These are phyloP conservation scores for Pelobates fuscus DNA, from an alignment of 2,113 vertebrate genomes.

Conservation along the genomic window DNA sequence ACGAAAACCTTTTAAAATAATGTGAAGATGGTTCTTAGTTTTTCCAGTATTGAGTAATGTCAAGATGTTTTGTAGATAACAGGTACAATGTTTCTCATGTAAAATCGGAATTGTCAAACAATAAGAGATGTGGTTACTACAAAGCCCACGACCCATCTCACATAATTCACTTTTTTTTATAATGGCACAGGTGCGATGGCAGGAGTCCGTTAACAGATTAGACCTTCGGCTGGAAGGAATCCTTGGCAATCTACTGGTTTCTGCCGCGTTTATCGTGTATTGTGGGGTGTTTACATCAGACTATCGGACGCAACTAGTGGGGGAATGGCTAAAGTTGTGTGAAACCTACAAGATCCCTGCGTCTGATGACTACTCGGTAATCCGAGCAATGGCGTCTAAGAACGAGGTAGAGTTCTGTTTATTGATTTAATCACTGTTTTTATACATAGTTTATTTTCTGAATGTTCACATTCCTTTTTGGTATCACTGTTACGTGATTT, in stretches of 20 bases:
- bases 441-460: no score
- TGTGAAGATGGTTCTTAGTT: no score
- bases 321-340: conserved; percentile 43
- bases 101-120: no score
- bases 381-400: conserved; percentile 53
- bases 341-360: conserved; percentile 31
- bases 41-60: no score
- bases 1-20: no score
- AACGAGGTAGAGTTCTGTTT: conserved; percentile 42
- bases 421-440: background rate
- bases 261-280: conserved; percentile 53
- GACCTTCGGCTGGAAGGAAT: conserved; percentile 49
- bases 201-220: conserved; percentile 52
- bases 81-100: no score
- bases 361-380: conserved; percentile 53
- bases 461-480: no score
- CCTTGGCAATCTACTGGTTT: conserved; percentile 50
- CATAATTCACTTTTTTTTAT: no score
- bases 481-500: no score
- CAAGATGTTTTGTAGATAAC: no score
- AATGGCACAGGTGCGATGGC: conserved; percentile 62
- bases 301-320: conserved; percentile 37
- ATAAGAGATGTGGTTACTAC: no score
- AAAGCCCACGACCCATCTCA: no score
- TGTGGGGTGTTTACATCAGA: conserved; percentile 55